Evolutionary conservation across 35 echinoderm and acorn worm genomes (phyloP), one percentile per base, ranked within the genome.

Genomic region (Apostichopus japonicus): DNA sequence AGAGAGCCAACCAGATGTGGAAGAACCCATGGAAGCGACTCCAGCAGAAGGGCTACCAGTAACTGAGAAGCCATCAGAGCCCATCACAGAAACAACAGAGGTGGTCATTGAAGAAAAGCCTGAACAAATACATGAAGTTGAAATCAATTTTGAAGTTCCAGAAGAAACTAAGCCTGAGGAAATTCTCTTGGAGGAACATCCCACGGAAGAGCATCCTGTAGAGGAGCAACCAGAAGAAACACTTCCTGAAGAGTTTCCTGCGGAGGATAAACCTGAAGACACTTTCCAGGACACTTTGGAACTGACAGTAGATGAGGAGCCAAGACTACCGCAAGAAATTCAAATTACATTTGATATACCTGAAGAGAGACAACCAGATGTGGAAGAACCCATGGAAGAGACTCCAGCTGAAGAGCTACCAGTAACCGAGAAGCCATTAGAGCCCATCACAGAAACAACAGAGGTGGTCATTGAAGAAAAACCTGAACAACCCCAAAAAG

Each of bases 51-150:
- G 67, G 19, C 33, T 77, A 78, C 70, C 77, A 10, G 77, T n/a
- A n/a, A n/a, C n/a, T n/a, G n/a, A n/a, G n/a, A n/a, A n/a, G n/a
- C n/a, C n/a, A n/a, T n/a, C n/a, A n/a, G n/a, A n/a, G n/a, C n/a
- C n/a, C n/a, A n/a, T n/a, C n/a, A 77, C 88, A 71, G 94, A 92
- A 54, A 93, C 92, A 52, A 95, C 96, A 13, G 83, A 93, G 55
- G 93, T 94, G 89, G 94, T 94, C 83, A n/a, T n/a, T n/a, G n/a
- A n/a, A n/a, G n/a, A n/a, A n/a, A n/a, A n/a, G n/a, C n/a, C n/a
- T n/a, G n/a, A n/a, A n/a, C n/a, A n/a, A n/a, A n/a, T n/a, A n/a
- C n/a, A n/a, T n/a, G n/a, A n/a, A n/a, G n/a, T n/a, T n/a, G n/a
- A n/a, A n/a, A n/a, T n/a, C n/a, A n/a, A n/a, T n/a, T n/a, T n/a